Evolutionary conservation across 2,797 vertebrate species (phyloP), one percentile per base, ranked within the genome.

Genomic region (Acrocephalus scirpaceus): DNA sequence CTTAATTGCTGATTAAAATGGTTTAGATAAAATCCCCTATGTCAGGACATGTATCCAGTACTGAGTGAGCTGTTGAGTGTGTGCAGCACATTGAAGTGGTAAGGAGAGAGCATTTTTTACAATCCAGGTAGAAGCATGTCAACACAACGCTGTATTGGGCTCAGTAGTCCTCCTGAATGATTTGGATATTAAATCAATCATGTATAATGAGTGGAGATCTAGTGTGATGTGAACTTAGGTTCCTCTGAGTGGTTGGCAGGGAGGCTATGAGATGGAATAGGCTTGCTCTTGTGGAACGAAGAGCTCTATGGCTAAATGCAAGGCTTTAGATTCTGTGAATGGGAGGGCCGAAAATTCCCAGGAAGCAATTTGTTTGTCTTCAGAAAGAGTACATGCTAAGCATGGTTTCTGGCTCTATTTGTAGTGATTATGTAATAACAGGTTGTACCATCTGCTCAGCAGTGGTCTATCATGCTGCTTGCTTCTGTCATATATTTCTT

Each of bases 381-480:
- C 56, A 88, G 85, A 74, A 72, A 27, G 30, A 86, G 42, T 73
- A 62, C 42, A 78, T 1, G 29, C 70, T 88, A 96, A 93, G 60
- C 70, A 38, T 44, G 51, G 73, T 56, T 92, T 90, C 79, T 93
- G 75, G 44, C 92, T 86, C 48, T 54, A 2, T 86, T 90, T 85
- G 73, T 93, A 82, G 86, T 90, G 86, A 93, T 95, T 96, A 96
- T 92, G 70, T 84, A 96, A 94, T 67, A 92, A 73, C 64, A 96
- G 92, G 90, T 95, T 95, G 67, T 92, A 54, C 79, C 85, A 73
- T 92, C 92, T 96, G 84, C 86, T 95, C 2, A 1, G 45, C 71
- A 47, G 42, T 32, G 60, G 44, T 90, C 3, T 81, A 17, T 81
- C 60, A 21, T 73, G 40, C 60, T 67, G 30, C 56, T 71, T 86